These are phyloP conservation scores for Limnephilus rhombicus DNA, from an alignment of 2,888 invertebrate species.

Conservation along the genomic window DNA sequence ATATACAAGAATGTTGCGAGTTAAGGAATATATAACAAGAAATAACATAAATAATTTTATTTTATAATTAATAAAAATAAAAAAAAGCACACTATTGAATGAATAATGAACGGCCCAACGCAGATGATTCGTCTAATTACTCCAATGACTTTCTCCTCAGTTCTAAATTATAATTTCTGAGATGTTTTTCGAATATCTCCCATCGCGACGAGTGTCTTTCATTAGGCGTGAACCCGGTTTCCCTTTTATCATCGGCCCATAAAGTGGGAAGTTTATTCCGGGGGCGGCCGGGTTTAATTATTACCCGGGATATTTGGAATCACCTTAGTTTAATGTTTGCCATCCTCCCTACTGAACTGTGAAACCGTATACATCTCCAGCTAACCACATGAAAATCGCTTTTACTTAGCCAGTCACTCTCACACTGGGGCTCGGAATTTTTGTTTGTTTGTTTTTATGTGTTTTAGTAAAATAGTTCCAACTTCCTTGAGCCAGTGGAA, in stretches of 20 bases:
- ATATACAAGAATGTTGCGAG: no score
- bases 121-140: not conserved
- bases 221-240: conserved; percentile 40
- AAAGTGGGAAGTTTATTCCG: conserved; percentile 42
- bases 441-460: not conserved
- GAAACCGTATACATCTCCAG: conserved; percentile 49
- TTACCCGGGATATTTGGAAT: conserved; percentile 52
- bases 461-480: no score
- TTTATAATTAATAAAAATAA: not conserved
- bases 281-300: conserved; percentile 45
- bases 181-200: conserved; percentile 27
- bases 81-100: not conserved
- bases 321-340: conserved; percentile 56
- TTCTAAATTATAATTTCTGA: not conserved
- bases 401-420: conserved; percentile 23
- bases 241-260: conserved; percentile 46
- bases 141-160: not conserved
- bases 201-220: conserved; percentile 18
- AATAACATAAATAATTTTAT: no score
- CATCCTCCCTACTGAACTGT: conserved; percentile 49
- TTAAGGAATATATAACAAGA: no score
- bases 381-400: conserved; percentile 52
- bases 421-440: not conserved
- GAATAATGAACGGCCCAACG: not conserved
- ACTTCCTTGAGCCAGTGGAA: not conserved